These are phyloP conservation scores for Dipus sagitta DNA, from an alignment of 2,797 vertebrate species.

Conservation along the genomic window DNA sequence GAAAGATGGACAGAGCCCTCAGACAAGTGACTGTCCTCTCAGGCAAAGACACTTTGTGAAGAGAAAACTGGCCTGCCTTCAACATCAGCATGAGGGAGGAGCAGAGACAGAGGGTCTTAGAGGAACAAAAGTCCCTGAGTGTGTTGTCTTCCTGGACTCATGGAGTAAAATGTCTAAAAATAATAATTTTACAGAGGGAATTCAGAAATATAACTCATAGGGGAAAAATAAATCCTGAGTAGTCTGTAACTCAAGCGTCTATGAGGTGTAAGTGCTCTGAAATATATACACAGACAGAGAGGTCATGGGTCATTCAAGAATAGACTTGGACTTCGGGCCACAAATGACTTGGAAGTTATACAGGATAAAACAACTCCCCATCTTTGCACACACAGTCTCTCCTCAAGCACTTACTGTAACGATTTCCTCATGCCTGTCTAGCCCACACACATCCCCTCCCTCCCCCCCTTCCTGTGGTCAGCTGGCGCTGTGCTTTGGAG, in stretches of 20 bases:
- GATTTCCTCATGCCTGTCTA: conserved; percentile 58
- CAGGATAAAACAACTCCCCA: conserved; percentile 13
- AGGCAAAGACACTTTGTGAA: not conserved
- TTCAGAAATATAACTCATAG: conserved; percentile 50
- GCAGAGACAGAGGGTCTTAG: conserved; percentile 5
- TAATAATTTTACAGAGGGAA: conserved; percentile 21
- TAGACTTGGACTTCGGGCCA: conserved; percentile 66
- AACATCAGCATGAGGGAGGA: not conserved
- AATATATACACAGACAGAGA: conserved; percentile 66
- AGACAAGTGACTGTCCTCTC: not conserved
- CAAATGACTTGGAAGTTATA: conserved; percentile 43
- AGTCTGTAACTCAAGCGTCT: conserved; percentile 27
- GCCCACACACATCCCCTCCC: conserved; percentile 24
- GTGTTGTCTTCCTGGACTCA: not conserved
- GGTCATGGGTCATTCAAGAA: conserved; percentile 62
- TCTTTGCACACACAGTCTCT: conserved; percentile 13
- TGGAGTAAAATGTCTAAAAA: conserved; percentile 65
- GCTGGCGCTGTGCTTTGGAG: not conserved
- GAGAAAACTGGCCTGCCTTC: conserved; percentile 26
- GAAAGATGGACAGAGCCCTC: not conserved
- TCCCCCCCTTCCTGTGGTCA: not conserved
- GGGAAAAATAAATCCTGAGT: not conserved
- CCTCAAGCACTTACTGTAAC: conserved; percentile 56
- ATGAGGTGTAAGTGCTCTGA: conserved; percentile 41
- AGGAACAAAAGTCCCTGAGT: not conserved